Percentiles rank a stretch among this genome's conserved stretches.
phyloP scores from a whole-genome alignment of 1,140 invertebrate species.

The Delia radicum region DNA sequence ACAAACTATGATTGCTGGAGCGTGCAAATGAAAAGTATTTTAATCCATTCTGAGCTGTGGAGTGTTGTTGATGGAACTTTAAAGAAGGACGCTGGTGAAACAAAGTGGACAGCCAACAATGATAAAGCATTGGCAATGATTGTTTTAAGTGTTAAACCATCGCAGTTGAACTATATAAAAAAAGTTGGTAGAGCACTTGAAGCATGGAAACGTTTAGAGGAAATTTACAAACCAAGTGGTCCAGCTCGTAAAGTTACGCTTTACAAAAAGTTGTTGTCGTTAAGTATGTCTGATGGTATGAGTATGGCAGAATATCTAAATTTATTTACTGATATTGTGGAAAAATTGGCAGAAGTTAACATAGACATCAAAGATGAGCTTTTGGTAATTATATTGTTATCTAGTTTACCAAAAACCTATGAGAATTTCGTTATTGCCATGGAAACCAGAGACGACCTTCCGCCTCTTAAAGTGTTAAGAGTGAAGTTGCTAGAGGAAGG shows the following conservation, averaged over 20 bases:
- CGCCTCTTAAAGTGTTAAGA: slow-evolving; percentile 14
- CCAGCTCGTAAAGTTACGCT: slow-evolving; percentile 26
- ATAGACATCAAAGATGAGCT: slow-evolving; percentile 27
- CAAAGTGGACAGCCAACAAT: background rate
- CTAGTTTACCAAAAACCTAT: slow-evolving; percentile 1
- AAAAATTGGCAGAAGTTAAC: slow-evolving; percentile 27
- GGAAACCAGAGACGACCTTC: slow-evolving; percentile 26
- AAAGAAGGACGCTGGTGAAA: background rate
- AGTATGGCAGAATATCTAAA: background rate
- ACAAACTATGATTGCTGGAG: slow-evolving; percentile 24
- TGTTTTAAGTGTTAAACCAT: slow-evolving; percentile 3
- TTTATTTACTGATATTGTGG: slow-evolving; percentile 14
- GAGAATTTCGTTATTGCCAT: slow-evolving; percentile 31
- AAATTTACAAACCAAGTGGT: slow-evolving; percentile 25
- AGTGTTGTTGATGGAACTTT: background rate
- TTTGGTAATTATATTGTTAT: slow-evolving; percentile 20
- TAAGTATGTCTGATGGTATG: slow-evolving; percentile 3
- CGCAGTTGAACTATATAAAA: slow-evolving; percentile 24
- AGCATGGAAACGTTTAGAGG: slow-evolving; percentile 16
- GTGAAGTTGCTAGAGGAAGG: slow-evolving; percentile 26
- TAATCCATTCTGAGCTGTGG: slow-evolving; percentile 1
- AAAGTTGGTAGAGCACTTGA: slow-evolving; percentile 5
- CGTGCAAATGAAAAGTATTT: slow-evolving; percentile 2
- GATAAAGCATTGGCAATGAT: slow-evolving; percentile 20
- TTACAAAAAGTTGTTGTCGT: slow-evolving; percentile 25